Evolutionary conservation across 2,113 vertebrate species (phyloP).

Genomic region (Dermatemys mawii): DNA sequence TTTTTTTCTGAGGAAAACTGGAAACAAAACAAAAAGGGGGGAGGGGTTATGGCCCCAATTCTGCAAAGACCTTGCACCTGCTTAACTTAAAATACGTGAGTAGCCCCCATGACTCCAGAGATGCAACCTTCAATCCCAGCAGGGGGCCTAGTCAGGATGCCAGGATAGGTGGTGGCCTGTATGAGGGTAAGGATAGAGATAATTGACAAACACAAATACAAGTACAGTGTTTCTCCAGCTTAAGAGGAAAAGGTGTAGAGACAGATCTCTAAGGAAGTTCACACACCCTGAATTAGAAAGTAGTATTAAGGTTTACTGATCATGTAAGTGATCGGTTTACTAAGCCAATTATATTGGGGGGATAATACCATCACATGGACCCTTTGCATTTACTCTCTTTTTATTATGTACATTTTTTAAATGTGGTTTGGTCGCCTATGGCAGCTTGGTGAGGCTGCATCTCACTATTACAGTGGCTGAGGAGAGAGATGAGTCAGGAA

Average conservation of each 20-base stretch:
- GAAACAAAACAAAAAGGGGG: neutral
- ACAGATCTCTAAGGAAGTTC: neutral
- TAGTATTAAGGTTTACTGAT: neutral
- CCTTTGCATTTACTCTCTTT: neutral
- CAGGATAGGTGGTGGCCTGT: rapidly evolving
- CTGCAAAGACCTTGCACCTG: neutral
- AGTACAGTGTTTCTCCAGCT: neutral
- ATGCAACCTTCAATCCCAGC: neutral
- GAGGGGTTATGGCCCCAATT: neutral
- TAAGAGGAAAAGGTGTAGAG: neutral
- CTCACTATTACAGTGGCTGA: neutral
- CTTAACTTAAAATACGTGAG: neutral
- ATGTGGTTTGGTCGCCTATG: neutral
- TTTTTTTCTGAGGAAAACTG: neutral
- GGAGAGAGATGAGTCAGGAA: neutral
- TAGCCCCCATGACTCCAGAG: neutral
- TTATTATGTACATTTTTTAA: neutral
- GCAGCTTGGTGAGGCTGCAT: neutral
- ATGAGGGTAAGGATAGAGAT: neutral
- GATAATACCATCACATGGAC: rapidly evolving
- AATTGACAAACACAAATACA: neutral
- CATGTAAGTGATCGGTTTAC: rapidly evolving
- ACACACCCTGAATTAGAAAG: neutral
- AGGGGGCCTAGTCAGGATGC: neutral
- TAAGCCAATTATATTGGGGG: rapidly evolving